phyloP scores from a whole-genome alignment of 2,797 vertebrate species.

The Pangasius djambal region DNA sequence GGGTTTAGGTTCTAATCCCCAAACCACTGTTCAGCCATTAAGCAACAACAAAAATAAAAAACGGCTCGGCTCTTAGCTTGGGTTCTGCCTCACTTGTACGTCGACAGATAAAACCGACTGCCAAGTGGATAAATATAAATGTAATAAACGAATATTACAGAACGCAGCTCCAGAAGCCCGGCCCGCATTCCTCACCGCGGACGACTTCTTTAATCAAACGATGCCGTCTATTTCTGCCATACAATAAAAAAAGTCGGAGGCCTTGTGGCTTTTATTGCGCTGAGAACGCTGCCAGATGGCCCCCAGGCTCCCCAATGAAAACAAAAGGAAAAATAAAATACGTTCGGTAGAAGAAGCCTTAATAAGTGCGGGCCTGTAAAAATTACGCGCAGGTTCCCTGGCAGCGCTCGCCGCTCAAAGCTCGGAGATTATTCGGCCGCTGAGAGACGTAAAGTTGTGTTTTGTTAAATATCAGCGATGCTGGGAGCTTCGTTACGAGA shows the following conservation, averaged over 20 bases:
- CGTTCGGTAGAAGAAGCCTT: constrained; percentile 47
- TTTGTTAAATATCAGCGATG: constrained; percentile 46
- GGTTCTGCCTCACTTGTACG: background rate
- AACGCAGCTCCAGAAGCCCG: constrained; percentile 75
- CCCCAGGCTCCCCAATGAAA: constrained; percentile 45
- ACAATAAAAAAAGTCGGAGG: constrained; percentile 56
- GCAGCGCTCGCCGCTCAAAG: constrained; percentile 32
- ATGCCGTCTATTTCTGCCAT: constrained; percentile 44
- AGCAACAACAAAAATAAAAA: background rate
- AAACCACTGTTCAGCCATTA: background rate
- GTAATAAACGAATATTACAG: constrained; percentile 72
- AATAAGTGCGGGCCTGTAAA: constrained; percentile 59
- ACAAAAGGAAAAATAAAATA: constrained; percentile 48
- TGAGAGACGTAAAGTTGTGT: constrained; percentile 38
- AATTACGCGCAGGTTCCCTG: constrained; percentile 48
- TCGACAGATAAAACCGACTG: background rate
- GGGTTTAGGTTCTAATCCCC: constrained; percentile 18
- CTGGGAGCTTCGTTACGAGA: constrained; percentile 24
- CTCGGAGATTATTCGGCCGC: constrained; percentile 29
- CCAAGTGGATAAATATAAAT: background rate
- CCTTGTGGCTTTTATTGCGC: constrained; percentile 52
- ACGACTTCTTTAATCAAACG: constrained; percentile 52
- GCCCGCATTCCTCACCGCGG: constrained; percentile 81
- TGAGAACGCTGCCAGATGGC: constrained; percentile 49
- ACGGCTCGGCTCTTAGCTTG: background rate